Evolutionary conservation across 1,140 invertebrate genomes (phyloP).

Genomic region (Megalonaias nervosa): DNA sequence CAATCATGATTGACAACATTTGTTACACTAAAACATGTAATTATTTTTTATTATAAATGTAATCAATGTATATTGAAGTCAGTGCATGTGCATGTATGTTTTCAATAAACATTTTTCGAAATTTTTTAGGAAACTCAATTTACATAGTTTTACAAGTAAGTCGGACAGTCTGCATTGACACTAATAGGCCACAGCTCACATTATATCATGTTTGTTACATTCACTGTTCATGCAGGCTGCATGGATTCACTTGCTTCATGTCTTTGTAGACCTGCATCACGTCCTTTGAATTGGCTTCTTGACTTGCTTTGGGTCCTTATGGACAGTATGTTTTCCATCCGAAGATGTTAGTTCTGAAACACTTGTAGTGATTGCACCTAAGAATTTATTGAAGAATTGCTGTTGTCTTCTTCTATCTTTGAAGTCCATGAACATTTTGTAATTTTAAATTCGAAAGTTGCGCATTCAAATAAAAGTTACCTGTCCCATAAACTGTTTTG

Average conservation of each 20-base stretch:
- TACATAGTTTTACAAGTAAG: no score
- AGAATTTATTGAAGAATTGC: not conserved
- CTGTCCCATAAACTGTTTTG: not conserved
- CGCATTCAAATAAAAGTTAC: constrained; percentile 1
- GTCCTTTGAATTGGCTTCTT: not conserved
- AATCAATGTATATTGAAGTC: no score
- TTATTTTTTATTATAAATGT: no score
- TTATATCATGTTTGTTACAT: no score
- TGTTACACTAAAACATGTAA: no score
- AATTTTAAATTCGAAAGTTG: not conserved
- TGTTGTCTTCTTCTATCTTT: constrained; percentile 7
- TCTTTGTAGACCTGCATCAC: not conserved
- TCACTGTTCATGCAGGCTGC: no score
- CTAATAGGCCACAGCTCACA: no score
- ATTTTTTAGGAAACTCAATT: no score
- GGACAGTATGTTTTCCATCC: not conserved
- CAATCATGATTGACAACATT: no score
- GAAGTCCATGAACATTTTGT: not conserved
- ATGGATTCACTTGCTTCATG: not conserved
- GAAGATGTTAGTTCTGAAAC: not conserved
- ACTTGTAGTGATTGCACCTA: not conserved
- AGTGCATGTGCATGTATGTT: no score
- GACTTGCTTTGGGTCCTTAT: not conserved
- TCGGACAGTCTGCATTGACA: no score
- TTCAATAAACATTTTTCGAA: no score